phyloP scores from a whole-genome alignment of 92 coral and sea anemone species.

The Micromussa lordhowensis region DNA sequence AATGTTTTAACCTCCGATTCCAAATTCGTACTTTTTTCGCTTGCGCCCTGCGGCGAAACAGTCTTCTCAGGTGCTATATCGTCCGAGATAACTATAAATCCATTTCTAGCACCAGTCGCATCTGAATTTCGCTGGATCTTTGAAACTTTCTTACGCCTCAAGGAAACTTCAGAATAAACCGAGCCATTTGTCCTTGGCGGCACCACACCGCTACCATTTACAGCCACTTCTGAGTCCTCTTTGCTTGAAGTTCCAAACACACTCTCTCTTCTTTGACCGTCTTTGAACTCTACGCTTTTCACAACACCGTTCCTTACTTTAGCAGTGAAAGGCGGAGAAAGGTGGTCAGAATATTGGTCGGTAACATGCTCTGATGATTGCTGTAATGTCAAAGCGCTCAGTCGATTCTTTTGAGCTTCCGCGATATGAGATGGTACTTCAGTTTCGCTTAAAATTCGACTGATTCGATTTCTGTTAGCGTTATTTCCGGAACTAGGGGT shows the following conservation, averaged over 20 bases:
- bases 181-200: background rate
- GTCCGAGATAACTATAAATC: background rate
- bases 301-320: constrained; percentile 41
- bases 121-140: background rate
- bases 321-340: constrained; percentile 31
- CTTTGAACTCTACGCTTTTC: constrained; percentile 53
- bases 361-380: constrained; percentile 30
- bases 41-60: background rate
- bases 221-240: background rate
- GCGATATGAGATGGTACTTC: constrained; percentile 64
- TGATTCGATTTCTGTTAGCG: constrained; percentile 45
- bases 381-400: constrained; percentile 57
- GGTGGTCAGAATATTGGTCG: constrained; percentile 19
- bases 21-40: background rate
- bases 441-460: constrained; percentile 78
- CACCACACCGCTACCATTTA: background rate
- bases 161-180: no score
- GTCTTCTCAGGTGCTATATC: constrained; percentile 4
- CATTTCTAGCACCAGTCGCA: background rate
- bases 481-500: constrained; percentile 28
- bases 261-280: constrained; percentile 1
- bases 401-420: constrained; percentile 68
- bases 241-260: background rate
- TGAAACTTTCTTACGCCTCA: constrained; percentile 1
- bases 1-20: background rate